These are phyloP conservation scores for Ceyx erithaca DNA, from an alignment of 2,797 vertebrate genomes.

Conservation along the genomic window DNA sequence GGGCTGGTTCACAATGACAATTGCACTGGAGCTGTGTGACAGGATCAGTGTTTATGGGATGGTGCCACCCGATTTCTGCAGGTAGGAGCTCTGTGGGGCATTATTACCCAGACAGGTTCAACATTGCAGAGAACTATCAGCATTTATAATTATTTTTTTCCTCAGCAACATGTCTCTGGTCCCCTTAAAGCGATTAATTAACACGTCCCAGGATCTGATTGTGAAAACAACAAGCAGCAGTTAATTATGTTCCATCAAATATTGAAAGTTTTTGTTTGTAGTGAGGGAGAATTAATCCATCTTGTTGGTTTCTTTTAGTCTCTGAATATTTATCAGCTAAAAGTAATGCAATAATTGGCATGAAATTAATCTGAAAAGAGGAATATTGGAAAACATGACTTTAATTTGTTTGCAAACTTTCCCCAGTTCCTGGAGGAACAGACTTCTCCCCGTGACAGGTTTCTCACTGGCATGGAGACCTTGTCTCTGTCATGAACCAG, in stretches of 20 bases:
- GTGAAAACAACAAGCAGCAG: slow-evolving; percentile 69
- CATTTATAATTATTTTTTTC: slow-evolving; percentile 26
- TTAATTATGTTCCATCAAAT: slow-evolving; percentile 78
- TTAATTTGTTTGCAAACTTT: slow-evolving; percentile 59
- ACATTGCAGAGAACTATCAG: slow-evolving; percentile 41
- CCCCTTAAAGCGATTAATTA: slow-evolving; percentile 71
- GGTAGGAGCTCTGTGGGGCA: slow-evolving; percentile 78
- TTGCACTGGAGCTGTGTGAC: slow-evolving; percentile 96
- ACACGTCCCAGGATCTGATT: slow-evolving; percentile 62
- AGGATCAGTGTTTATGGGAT: slow-evolving; percentile 96
- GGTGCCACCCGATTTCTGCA: slow-evolving; percentile 99
- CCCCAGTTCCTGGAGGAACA: slow-evolving; percentile 36
- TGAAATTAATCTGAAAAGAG: slow-evolving; percentile 71
- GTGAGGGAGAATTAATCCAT: slow-evolving; percentile 73
- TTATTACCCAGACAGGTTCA: slow-evolving; percentile 21
- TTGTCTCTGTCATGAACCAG: neutral
- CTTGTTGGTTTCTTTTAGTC: slow-evolving; percentile 68
- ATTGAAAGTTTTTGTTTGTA: slow-evolving; percentile 72
- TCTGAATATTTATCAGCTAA: slow-evolving; percentile 78
- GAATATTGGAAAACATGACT: slow-evolving; percentile 59
- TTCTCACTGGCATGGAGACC: slow-evolving; percentile 9
- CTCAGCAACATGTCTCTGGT: slow-evolving; percentile 20
- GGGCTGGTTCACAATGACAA: slow-evolving; percentile 99
- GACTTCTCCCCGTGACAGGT: slow-evolving; percentile 12
- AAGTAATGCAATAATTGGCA: slow-evolving; percentile 76